Evolutionary conservation across 2,888 invertebrate genomes (phyloP).

Genomic region (Coremacera marginata): DNA sequence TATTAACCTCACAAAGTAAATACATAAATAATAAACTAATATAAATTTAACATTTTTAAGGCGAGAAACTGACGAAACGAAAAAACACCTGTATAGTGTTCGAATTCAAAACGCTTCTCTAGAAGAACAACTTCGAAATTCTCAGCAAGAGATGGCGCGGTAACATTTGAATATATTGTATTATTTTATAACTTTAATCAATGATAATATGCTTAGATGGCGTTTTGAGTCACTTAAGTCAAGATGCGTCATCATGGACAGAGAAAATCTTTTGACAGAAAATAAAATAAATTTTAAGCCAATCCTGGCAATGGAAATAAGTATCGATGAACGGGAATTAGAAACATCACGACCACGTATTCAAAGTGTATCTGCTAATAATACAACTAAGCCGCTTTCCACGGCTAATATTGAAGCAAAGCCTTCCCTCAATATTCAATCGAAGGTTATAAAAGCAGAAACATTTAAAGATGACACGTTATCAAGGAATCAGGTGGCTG

Average conservation of each 20-base stretch:
- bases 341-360: conserved; percentile 40
- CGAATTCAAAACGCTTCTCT: conserved; percentile 64
- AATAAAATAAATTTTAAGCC: conserved; percentile 62
- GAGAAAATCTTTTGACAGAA: conserved; percentile 64
- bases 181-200: neutral
- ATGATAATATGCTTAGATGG: conserved; percentile 58
- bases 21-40: too few relatives aligned
- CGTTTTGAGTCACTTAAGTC: conserved; percentile 67
- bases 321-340: conserved; percentile 55
- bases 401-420: neutral
- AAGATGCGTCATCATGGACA: conserved; percentile 64
- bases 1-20: neutral
- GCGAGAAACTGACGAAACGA: conserved; percentile 66
- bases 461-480: neutral
- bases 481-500: neutral
- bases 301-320: conserved; percentile 57
- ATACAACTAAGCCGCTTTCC: neutral
- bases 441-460: neutral
- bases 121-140: conserved; percentile 62
- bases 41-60: conserved; percentile 51
- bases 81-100: conserved; percentile 62
- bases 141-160: conserved; percentile 66
- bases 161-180: conserved; percentile 41
- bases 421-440: neutral
- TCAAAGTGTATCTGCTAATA: neutral